Base-by-base conservation (phyloP, 2,113 vertebrate species). In the Hucho hucho region DNA sequence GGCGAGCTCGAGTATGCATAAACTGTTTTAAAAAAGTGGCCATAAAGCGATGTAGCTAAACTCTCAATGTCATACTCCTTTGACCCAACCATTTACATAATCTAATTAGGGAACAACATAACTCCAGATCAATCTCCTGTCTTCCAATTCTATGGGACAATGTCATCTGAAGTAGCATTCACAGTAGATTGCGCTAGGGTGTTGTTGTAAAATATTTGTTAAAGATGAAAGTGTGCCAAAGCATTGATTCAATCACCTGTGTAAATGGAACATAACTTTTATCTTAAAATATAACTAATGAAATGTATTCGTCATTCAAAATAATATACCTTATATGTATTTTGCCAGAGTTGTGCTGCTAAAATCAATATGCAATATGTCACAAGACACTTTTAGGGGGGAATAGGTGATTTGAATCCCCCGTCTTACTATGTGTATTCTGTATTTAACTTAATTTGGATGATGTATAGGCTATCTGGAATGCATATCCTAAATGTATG, bases 1-100 rank as follows among this genome's bases (percentile, higher is more conserved):
- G 94, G 93, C 47, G 47, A 49, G 24, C 28, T 28, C 3, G 95
- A 97, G 79, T 95, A 92, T 61, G 95, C 93, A 83, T 96, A 96
- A 93, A 88, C 83, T 5, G 2, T n/a, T n/a, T n/a, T 32, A 32
- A 6, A 37, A 3, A 53, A 89, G 89, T 87, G 90, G 86, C 87
- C 43, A 84, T 85, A 77, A 83, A 83, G 70, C 87, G 26, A 69
- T 79, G 18, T 20, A 74, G 87, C 83, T 85, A 43, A 1, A 81
- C 77, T 66, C n/a, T 61, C 88, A 75, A 84, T 87, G 76, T 90
- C 83, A 89, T 83, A 87, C 88, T 83, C 84, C 7, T 61, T 90
- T 0, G 73, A 92, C 83, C 86, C 88, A 92, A 90, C 89, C 92
- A 83, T 84, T 82, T 86, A 84, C 88, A 89, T 85, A 87, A 93